Conservation (phyloP, 1,140 invertebrate species). For the Drosophila orena region DNA sequence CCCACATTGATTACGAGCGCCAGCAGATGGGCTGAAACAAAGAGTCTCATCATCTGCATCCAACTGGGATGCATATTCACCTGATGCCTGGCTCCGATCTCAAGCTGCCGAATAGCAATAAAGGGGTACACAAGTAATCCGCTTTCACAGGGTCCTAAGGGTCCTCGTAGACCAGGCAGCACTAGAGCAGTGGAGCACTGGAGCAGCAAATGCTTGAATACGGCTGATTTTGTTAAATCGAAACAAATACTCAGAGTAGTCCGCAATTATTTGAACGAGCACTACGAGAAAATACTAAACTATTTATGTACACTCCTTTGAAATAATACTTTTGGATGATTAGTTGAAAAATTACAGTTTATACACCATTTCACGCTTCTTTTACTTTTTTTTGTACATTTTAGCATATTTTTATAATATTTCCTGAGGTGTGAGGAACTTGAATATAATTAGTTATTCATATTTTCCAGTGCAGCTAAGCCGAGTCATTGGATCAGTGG, state of each 20-base stretch:
- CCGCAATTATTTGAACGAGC: neutral
- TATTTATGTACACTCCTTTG: neutral
- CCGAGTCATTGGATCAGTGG: conserved; percentile 45
- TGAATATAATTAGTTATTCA: too few relatives aligned
- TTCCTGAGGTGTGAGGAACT: too few relatives aligned
- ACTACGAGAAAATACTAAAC: neutral
- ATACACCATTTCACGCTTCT: too few relatives aligned
- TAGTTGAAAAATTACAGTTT: neutral
- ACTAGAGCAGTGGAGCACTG: conserved; percentile 30
- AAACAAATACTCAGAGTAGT: conserved; percentile 46
- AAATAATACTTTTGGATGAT: too few relatives aligned
- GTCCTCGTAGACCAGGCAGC: conserved; percentile 8
- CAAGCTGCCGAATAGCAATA: conserved; percentile 38
- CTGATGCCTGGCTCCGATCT: conserved; percentile 37
- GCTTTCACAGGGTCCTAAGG: conserved; percentile 26
- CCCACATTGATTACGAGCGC: conserved; percentile 61
- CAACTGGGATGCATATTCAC: conserved; percentile 59
- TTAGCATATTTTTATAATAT: too few relatives aligned
- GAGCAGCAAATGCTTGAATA: conserved; percentile 60
- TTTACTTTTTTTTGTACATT: too few relatives aligned
- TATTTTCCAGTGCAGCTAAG: conserved; percentile 18
- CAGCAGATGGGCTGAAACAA: conserved; percentile 32
- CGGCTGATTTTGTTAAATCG: conserved; percentile 71
- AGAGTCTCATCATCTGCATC: conserved; percentile 47
- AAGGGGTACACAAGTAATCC: conserved; percentile 58